Evolutionary conservation across 2,113 vertebrate genomes (phyloP).

Genomic region (Coracopsis vasa): DNA sequence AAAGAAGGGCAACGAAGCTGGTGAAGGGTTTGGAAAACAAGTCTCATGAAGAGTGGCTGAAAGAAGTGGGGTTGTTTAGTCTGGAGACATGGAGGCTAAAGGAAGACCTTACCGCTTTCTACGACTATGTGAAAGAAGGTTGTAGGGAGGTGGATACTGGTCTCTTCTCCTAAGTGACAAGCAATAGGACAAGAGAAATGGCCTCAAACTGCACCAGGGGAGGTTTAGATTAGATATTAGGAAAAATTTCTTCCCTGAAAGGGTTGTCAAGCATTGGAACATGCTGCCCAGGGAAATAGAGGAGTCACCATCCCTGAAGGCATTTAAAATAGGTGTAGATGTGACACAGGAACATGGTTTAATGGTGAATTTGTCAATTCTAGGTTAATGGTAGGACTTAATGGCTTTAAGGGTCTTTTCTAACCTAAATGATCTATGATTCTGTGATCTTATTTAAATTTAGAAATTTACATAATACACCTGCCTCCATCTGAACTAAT

Average conservation of each 20-base stretch:
- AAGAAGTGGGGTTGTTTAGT: neutral
- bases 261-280: no score
- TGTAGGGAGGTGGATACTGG: fast-evolving
- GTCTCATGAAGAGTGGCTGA: neutral
- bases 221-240: neutral
- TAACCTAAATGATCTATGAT: neutral
- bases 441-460: neutral
- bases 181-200: neutral
- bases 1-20: neutral
- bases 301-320: neutral
- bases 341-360: neutral
- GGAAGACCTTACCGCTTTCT: neutral
- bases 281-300: neutral
- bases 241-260: neutral
- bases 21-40: neutral
- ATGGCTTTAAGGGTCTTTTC: neutral
- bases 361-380: neutral
- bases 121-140: no score
- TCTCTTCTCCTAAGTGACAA: neutral
- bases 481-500: neutral
- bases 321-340: neutral
- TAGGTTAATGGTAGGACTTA: neutral
- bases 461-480: neutral
- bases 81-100: neutral
- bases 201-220: neutral